phyloP scores from a whole-genome alignment of 2,113 vertebrate genomes.

The Phrynocephalus versicolor region DNA sequence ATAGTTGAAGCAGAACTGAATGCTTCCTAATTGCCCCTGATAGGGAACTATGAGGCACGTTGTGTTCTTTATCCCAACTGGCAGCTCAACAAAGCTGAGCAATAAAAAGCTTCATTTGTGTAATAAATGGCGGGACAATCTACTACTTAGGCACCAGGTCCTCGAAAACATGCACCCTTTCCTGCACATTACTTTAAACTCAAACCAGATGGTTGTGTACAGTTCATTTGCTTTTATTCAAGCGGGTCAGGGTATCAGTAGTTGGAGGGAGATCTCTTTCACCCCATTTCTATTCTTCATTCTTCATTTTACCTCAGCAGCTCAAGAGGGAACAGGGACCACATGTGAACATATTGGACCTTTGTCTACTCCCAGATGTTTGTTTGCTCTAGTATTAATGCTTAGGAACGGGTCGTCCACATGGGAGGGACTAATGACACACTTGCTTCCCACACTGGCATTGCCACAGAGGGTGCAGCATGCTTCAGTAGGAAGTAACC shows the following conservation, averaged over 20 bases:
- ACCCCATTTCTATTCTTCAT: neutral
- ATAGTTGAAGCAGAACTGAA: slow-evolving; percentile 70
- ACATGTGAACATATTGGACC: neutral
- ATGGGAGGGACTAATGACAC: neutral
- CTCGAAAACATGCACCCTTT: slow-evolving; percentile 78
- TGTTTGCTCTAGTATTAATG: neutral
- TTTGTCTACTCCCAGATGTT: neutral
- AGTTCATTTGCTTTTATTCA: slow-evolving; percentile 73
- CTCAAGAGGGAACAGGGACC: neutral
- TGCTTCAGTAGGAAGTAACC: neutral
- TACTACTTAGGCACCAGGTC: slow-evolving; percentile 75
- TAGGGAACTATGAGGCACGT: slow-evolving; percentile 59
- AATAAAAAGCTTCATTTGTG: slow-evolving; percentile 77
- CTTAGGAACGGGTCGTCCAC: neutral
- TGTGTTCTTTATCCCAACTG: slow-evolving; percentile 73
- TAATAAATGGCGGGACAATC: slow-evolving; percentile 79
- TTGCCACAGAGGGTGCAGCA: neutral
- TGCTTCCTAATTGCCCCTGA: slow-evolving; percentile 75
- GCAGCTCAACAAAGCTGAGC: slow-evolving; percentile 78
- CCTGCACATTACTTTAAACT: slow-evolving; percentile 78
- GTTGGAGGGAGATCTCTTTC: slow-evolving; percentile 49
- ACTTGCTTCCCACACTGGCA: neutral
- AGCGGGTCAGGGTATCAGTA: slow-evolving; percentile 54
- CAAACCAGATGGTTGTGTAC: slow-evolving; percentile 78
- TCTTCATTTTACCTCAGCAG: neutral